Conservation (phyloP, 2,888 invertebrate species). For the Coelinius sp. region DNA sequence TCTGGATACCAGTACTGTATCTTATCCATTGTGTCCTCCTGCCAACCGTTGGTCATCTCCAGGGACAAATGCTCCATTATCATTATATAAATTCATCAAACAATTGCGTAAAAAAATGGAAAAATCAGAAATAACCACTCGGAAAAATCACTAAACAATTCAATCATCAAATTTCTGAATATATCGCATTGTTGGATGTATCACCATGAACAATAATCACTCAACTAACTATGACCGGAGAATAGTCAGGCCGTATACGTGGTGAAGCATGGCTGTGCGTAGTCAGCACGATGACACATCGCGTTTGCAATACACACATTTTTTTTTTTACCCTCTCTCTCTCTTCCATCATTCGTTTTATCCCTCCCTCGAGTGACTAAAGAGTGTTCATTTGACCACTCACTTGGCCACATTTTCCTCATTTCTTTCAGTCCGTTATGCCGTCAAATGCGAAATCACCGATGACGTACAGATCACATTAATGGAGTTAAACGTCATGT, state of each 20-base stretch:
- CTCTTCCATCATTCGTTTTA: not conserved
- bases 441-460: slow-evolving; percentile 56
- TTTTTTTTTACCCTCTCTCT: not conserved
- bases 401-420: slow-evolving; percentile 32
- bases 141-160: too few relatives aligned
- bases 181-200: too few relatives aligned
- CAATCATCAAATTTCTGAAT: too few relatives aligned
- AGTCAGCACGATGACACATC: slow-evolving; percentile 62
- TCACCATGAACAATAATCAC: slow-evolving; percentile 28
- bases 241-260: slow-evolving; percentile 22
- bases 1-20: slow-evolving; percentile 69
- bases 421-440: slow-evolving; percentile 49
- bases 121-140: too few relatives aligned
- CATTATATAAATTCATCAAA: not conserved
- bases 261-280: slow-evolving; percentile 46
- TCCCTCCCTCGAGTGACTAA: not conserved
- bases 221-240: slow-evolving; percentile 29
- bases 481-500: slow-evolving; percentile 66
- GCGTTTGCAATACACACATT: slow-evolving; percentile 49
- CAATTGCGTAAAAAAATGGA: too few relatives aligned
- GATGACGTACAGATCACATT: slow-evolving; percentile 68
- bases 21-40: slow-evolving; percentile 63
- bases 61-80: slow-evolving; percentile 3
- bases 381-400: not conserved
- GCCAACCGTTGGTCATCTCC: slow-evolving; percentile 55